phyloP scores from a whole-genome alignment of 2,797 vertebrate genomes.

The Channallabes apus region DNA sequence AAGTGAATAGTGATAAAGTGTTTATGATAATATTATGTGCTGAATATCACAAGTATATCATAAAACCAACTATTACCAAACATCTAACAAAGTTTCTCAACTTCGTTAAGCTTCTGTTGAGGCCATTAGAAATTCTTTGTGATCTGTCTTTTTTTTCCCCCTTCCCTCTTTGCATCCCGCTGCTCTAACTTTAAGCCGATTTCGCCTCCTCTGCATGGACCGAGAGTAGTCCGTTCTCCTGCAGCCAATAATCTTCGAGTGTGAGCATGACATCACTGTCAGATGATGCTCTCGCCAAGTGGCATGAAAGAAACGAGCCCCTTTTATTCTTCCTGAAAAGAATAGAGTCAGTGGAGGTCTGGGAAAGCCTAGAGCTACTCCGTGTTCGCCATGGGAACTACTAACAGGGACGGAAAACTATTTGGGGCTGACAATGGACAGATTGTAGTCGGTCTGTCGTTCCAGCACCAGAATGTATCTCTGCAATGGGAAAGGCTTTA shows the following conservation, averaged over 20 bases:
- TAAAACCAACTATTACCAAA: neutral
- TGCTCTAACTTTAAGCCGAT: constrained; percentile 64
- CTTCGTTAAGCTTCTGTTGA: constrained; percentile 57
- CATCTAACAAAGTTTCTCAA: neutral
- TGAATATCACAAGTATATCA: neutral
- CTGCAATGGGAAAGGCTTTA: constrained; percentile 40
- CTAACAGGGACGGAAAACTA: constrained; percentile 52
- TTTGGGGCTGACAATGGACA: constrained; percentile 53
- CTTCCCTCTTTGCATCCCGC: constrained; percentile 62
- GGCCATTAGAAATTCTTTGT: constrained; percentile 58
- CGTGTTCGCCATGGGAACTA: constrained; percentile 67
- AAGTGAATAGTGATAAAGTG: neutral
- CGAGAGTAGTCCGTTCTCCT: constrained; percentile 71
- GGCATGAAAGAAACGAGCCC: constrained; percentile 60
- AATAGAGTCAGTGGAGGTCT: constrained; percentile 67
- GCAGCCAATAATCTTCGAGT: constrained; percentile 69
- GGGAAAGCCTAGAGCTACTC: constrained; percentile 69
- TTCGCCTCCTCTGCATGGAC: constrained; percentile 65
- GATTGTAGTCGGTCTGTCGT: constrained; percentile 49
- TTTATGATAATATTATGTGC: neutral
- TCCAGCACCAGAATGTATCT: constrained; percentile 38
- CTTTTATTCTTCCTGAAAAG: constrained; percentile 65
- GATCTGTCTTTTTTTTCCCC: constrained; percentile 31
- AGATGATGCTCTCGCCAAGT: constrained; percentile 66
- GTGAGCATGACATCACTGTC: constrained; percentile 71